Conservation (phyloP, 1,140 invertebrate genomes). For the Drosophila pseudoananassae region DNA sequence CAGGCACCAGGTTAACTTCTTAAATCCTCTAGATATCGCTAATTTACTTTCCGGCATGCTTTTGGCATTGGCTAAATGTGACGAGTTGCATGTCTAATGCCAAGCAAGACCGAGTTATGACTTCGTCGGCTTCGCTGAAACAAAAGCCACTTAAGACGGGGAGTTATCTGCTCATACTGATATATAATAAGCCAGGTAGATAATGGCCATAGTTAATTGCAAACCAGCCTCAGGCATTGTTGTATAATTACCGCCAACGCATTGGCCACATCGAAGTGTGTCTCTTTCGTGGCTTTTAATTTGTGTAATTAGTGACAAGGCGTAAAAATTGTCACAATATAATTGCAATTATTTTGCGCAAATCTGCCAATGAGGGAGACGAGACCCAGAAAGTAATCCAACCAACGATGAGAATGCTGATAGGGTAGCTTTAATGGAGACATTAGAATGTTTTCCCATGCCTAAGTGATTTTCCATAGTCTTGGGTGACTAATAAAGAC, state of each 20-base stretch:
- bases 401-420: conserved; percentile 27
- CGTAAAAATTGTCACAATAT: conserved; percentile 55
- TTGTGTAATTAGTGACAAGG: conserved; percentile 70
- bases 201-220: conserved; percentile 51
- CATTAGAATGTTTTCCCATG: conserved; percentile 41
- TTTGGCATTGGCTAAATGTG: conserved; percentile 46
- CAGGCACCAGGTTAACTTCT: conserved; percentile 21
- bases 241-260: conserved; percentile 67
- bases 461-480: conserved; percentile 35
- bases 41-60: conserved; percentile 36
- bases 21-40: conserved; percentile 12
- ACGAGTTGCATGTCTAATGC: conserved; percentile 47
- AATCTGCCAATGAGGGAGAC: conserved; percentile 20
- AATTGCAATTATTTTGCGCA: conserved; percentile 48
- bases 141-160: conserved; percentile 42
- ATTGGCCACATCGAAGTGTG: conserved; percentile 46
- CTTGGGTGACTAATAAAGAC: conserved; percentile 19
- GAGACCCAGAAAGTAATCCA: conserved; percentile 38
- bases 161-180: conserved; percentile 29
- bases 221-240: conserved; percentile 49
- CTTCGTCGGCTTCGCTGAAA: conserved; percentile 13
- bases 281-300: conserved; percentile 40
- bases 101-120: conserved; percentile 19
- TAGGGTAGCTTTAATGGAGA: conserved; percentile 26
- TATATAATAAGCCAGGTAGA: conserved; percentile 56